phyloP scores from a whole-genome alignment of 2,888 invertebrate genomes.

The Patella pellucida region DNA sequence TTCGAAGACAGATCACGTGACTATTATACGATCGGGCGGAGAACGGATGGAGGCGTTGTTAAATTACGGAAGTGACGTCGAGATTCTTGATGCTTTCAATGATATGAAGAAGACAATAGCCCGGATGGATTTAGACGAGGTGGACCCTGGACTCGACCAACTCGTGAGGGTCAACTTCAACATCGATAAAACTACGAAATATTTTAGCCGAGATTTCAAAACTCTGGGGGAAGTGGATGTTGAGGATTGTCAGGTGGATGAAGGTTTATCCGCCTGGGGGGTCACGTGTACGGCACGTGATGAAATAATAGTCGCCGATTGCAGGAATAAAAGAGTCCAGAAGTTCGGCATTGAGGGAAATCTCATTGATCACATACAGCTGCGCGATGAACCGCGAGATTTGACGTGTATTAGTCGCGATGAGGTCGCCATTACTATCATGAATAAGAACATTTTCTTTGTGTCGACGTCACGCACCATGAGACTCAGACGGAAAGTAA shows the following conservation, averaged over 20 bases:
- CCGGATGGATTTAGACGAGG: constrained; percentile 35
- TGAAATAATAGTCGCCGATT: constrained; percentile 60
- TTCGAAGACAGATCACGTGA: constrained; percentile 43
- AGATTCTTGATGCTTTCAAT: constrained; percentile 45
- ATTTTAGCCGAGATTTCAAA: constrained; percentile 36
- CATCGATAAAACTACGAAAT: constrained; percentile 42
- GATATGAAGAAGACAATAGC: constrained; percentile 34
- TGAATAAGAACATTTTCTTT: constrained; percentile 53
- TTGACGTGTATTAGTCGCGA: constrained; percentile 50
- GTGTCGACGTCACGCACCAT: constrained; percentile 46
- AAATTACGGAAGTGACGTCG: constrained; percentile 57
- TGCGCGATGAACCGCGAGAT: constrained; percentile 60
- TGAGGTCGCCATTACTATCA: constrained; percentile 57
- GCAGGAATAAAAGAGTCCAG: constrained; percentile 56
- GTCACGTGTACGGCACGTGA: constrained; percentile 56
- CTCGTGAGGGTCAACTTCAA: constrained; percentile 45
- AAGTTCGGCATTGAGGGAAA: constrained; percentile 58
- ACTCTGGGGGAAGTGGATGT: constrained; percentile 38
- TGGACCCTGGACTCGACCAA: constrained; percentile 8
- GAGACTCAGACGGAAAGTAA: constrained; percentile 45
- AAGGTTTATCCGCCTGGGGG: constrained; percentile 55
- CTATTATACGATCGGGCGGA: constrained; percentile 46
- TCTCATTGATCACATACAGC: constrained; percentile 57
- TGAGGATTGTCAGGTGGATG: constrained; percentile 48
- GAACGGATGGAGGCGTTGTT: constrained; percentile 51